Base-by-base conservation (phyloP, 2,113 vertebrate species). In the Oceanodroma tethys region DNA sequence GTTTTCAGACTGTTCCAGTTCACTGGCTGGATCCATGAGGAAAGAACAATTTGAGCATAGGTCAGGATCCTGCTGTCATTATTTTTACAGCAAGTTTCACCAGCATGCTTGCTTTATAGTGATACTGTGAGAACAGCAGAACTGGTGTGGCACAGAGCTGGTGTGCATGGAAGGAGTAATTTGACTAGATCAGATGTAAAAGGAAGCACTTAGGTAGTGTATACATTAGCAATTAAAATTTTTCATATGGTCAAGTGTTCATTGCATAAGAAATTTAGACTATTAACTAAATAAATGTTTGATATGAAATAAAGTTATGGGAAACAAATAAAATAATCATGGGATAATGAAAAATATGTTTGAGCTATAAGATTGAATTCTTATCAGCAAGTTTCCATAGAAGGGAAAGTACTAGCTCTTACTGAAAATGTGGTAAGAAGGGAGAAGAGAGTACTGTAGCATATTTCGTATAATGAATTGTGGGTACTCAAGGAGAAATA, bases 1-100 rank as follows among this genome's bases (percentile, higher is more conserved):
- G n/a, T 89, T 94, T 88, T 93, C 81, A 93, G 27, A 36, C 32
- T 32, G 86, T 98, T 98, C 60, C 93, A 96, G 93, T 95, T 98
- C 97, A 94, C 58, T 96, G 84, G 58, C 20, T 81, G 66, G 89
- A 94, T 95, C 62, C 62, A 38, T 10, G 48, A 94, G 56, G 71
- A 85, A 92, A 82, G 78, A 96, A 91, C 30, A 83, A 40, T 90
- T 38, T 76, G 43, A 94, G 13, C 81, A 63, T 3, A 95, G 96
- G 92, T 97, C 97, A 96, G 58, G 68, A n/a, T 55, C 68, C 40
- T 63, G 70, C 71, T 96, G 94, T 94, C 93, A 83, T 83, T 88
- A 72, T 80, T 95, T 94, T 86, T 78, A 90, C n/a, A 90, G 63
- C 48, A 81, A 89, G 40, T 67, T 88, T 90, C 76, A 87, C 74